Evolutionary conservation across 2,888 invertebrate genomes (phyloP).

Genomic region (Hyalella azteca): DNA sequence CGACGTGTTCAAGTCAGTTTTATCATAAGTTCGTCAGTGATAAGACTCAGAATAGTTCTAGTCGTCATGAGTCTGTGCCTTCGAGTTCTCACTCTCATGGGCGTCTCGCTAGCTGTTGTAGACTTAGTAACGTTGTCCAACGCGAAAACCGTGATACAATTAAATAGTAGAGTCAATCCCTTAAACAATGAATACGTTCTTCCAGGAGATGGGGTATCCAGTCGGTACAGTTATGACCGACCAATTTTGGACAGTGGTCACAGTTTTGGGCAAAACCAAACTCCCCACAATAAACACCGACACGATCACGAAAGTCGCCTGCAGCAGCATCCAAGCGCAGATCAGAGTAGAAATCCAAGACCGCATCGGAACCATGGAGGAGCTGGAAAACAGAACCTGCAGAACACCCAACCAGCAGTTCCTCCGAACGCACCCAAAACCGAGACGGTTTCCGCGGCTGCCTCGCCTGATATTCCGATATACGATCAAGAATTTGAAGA

Average conservation of each 20-base stretch:
- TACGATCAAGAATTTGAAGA: conserved; percentile 6
- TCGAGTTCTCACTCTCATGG: too few relatives aligned
- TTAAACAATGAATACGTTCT: background rate
- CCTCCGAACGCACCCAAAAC: background rate
- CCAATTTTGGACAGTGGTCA: background rate
- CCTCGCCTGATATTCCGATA: background rate
- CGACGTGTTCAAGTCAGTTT: too few relatives aligned
- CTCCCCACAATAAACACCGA: background rate
- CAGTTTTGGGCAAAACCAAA: background rate
- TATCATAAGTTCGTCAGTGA: too few relatives aligned
- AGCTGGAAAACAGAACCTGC: background rate
- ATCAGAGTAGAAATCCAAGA: background rate
- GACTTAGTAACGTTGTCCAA: background rate
- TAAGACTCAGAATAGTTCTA: too few relatives aligned
- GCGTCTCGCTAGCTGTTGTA: too few relatives aligned
- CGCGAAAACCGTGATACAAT: background rate
- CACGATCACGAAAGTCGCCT: background rate
- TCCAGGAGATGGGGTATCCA: background rate
- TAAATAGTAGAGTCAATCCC: background rate
- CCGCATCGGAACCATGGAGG: background rate
- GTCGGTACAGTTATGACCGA: background rate
- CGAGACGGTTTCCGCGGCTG: background rate
- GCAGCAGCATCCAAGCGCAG: background rate
- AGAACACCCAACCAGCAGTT: background rate
- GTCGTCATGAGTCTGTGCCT: too few relatives aligned